Base-by-base conservation (phyloP, 2,888 invertebrate genomes). In the Ceramica pisi region DNA sequence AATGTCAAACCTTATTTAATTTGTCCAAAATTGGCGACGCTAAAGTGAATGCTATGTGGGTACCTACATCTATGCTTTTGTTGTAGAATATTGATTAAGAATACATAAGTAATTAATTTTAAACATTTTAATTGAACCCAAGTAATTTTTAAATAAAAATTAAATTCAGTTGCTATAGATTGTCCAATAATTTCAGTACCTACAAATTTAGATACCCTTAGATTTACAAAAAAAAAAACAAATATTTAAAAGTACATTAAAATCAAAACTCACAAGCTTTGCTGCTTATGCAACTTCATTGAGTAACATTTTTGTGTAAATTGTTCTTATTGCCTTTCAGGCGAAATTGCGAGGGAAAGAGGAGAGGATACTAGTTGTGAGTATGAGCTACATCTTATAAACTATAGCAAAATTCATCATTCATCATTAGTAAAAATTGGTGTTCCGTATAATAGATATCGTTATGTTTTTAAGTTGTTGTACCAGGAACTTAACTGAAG, bases 351-450 rank as follows among this genome's bases (percentile, higher is more conserved):
- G 87, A 97, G 97, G 91, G 97, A 97, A 94, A 97, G 97, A 91
- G 97, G 97, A 87, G 97, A 98, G 93, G 97, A 97, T 91, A 97
- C 97, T 87, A 97, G 97, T 94, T 96, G 98, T 98, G 96, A 98
- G 98, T 98, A 94, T 83, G 31, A 16, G 19, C 31, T 16, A 56
- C 35, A 68, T 41, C 44, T 56, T 35, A 35, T 35, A 26, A 14
- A 21, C 7, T 21, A 31, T 44, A 38, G 26, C 14, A 6, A 60
- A 41, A 10, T 21, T 10, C 48, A 50, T 35, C 6, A 67, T 48
- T 41, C 26, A 46, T 38, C 19, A 63, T 35, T 19, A 55, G 21
- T n/a, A n/a, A n/a, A 21, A 50, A n/a, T n/a, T 21, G 12, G 50
- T 50, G 12, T 50, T 5, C 10, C 21, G 23, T 50, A 50, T 14